phyloP scores from a whole-genome alignment of 2,888 invertebrate species.

The Teleogryllus oceanicus region DNA sequence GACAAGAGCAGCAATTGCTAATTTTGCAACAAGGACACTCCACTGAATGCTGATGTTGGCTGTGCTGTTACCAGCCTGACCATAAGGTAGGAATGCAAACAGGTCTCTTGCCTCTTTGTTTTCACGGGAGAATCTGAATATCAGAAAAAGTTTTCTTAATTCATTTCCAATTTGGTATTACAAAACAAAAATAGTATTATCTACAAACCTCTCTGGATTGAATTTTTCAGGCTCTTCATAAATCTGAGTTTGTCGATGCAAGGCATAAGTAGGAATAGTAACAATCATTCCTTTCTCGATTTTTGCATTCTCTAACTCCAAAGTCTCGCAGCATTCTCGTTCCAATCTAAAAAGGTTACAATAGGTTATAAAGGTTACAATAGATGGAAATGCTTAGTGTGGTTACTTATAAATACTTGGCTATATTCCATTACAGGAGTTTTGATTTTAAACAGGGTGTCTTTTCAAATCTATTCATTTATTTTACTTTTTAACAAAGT shows the following conservation, averaged over 20 bases:
- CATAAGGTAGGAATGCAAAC: slow-evolving; percentile 37
- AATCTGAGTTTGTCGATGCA: slow-evolving; percentile 36
- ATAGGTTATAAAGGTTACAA: background rate
- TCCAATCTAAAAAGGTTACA: slow-evolving; percentile 34
- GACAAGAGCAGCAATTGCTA: slow-evolving; percentile 35
- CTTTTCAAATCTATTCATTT: background rate
- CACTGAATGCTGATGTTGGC: slow-evolving; percentile 36
- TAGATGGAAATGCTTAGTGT: background rate
- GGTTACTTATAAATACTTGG: background rate
- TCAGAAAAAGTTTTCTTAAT: background rate
- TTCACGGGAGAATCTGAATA: slow-evolving; percentile 36
- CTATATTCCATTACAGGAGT: background rate
- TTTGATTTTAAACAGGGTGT: background rate
- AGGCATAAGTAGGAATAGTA: slow-evolving; percentile 36
- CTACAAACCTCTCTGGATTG: slow-evolving; percentile 36
- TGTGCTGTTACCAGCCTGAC: slow-evolving; percentile 35
- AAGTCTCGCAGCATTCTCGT: slow-evolving; percentile 31
- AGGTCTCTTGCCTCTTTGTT: slow-evolving; percentile 34
- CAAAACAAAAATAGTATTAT: background rate
- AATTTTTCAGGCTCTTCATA: slow-evolving; percentile 38
- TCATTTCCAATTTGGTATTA: background rate
- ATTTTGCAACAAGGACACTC: slow-evolving; percentile 36
- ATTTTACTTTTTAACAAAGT: too few relatives aligned
- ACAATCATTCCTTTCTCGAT: slow-evolving; percentile 36
- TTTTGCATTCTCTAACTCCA: slow-evolving; percentile 32